Conservation (phyloP, 2,113 vertebrate species). For the Beaufortia kweichowensis region DNA sequence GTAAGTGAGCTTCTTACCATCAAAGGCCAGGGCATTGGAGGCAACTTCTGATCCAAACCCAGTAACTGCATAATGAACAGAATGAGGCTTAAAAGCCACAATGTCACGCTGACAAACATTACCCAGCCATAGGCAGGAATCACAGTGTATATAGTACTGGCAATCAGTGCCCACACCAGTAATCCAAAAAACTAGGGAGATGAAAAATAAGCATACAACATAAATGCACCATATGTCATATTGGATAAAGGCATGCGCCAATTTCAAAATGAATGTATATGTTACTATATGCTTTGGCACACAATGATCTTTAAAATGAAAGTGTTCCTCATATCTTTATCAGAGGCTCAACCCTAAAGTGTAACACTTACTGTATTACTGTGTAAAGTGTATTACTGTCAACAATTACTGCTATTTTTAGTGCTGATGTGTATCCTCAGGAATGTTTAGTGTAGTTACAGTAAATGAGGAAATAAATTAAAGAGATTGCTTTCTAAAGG, state of each 20-base stretch:
- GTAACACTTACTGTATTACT: too few relatives aligned
- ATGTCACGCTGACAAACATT: conserved; percentile 87
- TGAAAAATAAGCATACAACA: too few relatives aligned
- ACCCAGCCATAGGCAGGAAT: conserved; percentile 82
- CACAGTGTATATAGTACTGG: conserved; percentile 56
- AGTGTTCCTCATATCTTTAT: neutral
- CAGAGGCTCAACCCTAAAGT: neutral
- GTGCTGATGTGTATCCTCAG: neutral
- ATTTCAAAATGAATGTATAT: too few relatives aligned
- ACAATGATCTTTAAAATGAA: neutral
- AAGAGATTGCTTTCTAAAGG: neutral
- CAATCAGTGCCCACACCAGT: conserved; percentile 88
- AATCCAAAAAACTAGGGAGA: conserved; percentile 78
- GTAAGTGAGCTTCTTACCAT: conserved; percentile 70
- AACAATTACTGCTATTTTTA: conserved; percentile 1
- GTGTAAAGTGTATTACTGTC: neutral
- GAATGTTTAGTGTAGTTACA: neutral
- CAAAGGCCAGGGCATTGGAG: conserved; percentile 81
- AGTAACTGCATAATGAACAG: conserved; percentile 80
- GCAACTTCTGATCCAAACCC: conserved; percentile 67
- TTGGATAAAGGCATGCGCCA: too few relatives aligned
- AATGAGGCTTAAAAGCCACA: conserved; percentile 84
- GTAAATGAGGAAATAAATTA: neutral
- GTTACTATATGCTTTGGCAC: neutral
- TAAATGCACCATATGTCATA: too few relatives aligned